These are phyloP conservation scores for Triplophysa rosa DNA, from an alignment of 2,113 vertebrate species.

Conservation along the genomic window DNA sequence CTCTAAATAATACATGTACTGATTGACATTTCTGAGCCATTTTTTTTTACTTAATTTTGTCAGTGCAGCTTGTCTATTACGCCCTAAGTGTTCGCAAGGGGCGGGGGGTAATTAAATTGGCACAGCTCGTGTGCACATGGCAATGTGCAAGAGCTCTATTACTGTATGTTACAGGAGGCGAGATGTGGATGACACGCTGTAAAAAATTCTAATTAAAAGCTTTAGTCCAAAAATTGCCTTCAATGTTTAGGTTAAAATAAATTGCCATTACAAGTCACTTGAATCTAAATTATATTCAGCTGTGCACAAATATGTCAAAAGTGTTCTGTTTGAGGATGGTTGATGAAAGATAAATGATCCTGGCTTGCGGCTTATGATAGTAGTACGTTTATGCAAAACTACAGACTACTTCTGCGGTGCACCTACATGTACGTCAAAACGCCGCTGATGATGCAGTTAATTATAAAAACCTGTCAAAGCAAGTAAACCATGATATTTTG, in stretches of 20 bases:
- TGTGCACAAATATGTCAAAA: background rate
- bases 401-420: no score
- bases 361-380: background rate
- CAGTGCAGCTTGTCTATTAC: conserved; percentile 35
- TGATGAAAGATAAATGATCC: background rate
- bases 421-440: background rate
- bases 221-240: no score
- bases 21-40: conserved; percentile 61
- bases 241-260: no score
- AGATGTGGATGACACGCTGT: conserved; percentile 18
- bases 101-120: conserved; percentile 12
- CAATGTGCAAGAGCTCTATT: conserved; percentile 22
- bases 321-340: background rate
- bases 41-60: conserved; percentile 34
- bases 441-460: background rate
- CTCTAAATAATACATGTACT: conserved; percentile 54
- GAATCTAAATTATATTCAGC: no score
- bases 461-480: no score
- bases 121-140: conserved; percentile 26
- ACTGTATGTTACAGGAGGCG: conserved; percentile 2
- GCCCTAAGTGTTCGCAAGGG: conserved; percentile 34
- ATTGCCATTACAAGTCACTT: no score
- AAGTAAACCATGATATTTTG: no score
- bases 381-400: background rate
- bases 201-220: no score